Evolutionary conservation across 2,888 invertebrate species (phyloP), one percentile per base, ranked within the genome.

Genomic region (Ypsolopha scabrella): DNA sequence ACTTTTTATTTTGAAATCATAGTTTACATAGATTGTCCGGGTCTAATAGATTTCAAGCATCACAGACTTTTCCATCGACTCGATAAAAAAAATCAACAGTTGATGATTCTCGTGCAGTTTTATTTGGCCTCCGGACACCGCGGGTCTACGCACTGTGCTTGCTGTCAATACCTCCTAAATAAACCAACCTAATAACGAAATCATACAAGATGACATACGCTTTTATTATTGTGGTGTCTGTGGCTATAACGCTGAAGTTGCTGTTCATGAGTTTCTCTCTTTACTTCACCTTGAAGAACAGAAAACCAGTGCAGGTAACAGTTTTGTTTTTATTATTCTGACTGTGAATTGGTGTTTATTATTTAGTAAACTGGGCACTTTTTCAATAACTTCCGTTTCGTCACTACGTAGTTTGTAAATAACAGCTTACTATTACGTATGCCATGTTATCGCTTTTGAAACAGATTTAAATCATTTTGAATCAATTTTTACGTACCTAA

Each of bases 241-340:
- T 80, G 38, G 85, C 85, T 7, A 73, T 85, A 39, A 75, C 78
- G 48, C 51, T 82, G 44, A 83, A 85, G 58, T 62, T 85, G 54
- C 56, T 82, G 58, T 85, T 85, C 60, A 63, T 85, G 56, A 76
- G 74, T 68, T 80, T 82, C 55, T 83, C 85, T 2, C 63, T 85
- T 58, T 80, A 80, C 61, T 72, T 76, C 56, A 81, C 81, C 6
- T 54, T 80, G 52, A 78, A 78, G 53, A 59, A 67, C 45, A 61
- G 58, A 48, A 64, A 65, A 53, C 24, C 24, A 24, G 11, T n/a
- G 46, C 47, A 47, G 37, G 43, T 43, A 48, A n/a, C 39, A 39
- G 9, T 39, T 39, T 39, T 39, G 10, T 39, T 39, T n/a, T 39
- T 39, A 39, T 39, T 39, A 24, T 24, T 24, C 4, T 24, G 24